A percentile compares a stretch with the other conserved stretches of the same genome.
phyloP scores from a whole-genome alignment of 2,888 invertebrate genomes.

The Sesamia inferens region DNA sequence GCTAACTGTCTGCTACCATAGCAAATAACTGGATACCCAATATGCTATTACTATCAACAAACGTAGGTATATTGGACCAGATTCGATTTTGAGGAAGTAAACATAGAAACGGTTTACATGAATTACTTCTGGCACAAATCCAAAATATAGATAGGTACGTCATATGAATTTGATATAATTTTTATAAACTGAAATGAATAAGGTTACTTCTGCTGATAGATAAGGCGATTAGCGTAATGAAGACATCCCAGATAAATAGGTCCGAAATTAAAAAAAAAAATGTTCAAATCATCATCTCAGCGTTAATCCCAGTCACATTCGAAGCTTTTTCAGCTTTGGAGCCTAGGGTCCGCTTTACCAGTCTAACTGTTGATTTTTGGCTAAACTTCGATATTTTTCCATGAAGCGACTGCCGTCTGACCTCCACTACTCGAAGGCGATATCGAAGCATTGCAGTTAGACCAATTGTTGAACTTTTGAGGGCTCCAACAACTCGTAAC shows the following conservation, averaged over 20 bases:
- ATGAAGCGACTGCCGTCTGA: no score
- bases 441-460: no score
- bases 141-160: constrained; percentile 23
- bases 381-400: no score
- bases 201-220: constrained; percentile 13
- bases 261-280: not conserved
- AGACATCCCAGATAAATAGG: not conserved
- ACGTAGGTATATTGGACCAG: constrained; percentile 31
- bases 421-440: no score
- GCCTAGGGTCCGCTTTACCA: no score
- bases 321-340: no score
- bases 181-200: not conserved
- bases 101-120: constrained; percentile 19
- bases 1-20: not conserved
- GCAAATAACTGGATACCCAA: not conserved
- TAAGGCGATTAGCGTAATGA: constrained; percentile 9
- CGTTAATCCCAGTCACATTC: no score
- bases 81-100: constrained; percentile 24
- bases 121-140: constrained; percentile 41
- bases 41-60: constrained; percentile 36
- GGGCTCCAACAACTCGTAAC: no score
- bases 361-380: no score
- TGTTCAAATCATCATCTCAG: no score
- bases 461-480: no score
- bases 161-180: constrained; percentile 18